phyloP scores from a whole-genome alignment of 2,797 vertebrate genomes.

The Leptoclinus maculatus region DNA sequence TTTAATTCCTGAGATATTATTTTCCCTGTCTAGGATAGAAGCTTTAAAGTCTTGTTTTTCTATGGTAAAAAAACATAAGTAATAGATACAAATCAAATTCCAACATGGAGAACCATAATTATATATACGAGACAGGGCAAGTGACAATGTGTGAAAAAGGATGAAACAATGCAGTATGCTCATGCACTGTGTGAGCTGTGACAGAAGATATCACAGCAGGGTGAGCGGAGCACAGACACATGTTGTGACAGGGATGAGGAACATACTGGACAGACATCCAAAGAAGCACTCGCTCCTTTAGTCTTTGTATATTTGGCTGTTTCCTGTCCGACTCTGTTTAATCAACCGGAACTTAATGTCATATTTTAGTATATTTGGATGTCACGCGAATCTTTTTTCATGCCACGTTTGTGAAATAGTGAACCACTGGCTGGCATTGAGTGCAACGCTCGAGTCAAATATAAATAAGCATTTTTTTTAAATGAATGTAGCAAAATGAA shows the following conservation, averaged over 20 bases:
- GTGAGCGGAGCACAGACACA: conserved; percentile 22
- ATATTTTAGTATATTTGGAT: not conserved
- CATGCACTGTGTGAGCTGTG: conserved; percentile 12
- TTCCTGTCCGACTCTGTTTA: not conserved
- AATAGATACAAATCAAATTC: conserved; percentile 16
- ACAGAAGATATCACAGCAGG: conserved; percentile 8
- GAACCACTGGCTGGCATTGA: not conserved
- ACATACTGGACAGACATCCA: conserved; percentile 22
- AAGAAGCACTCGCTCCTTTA: conserved; percentile 33
- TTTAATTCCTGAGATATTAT: not conserved
- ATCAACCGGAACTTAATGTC: not conserved
- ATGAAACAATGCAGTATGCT: conserved; percentile 20
- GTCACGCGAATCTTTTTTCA: not conserved
- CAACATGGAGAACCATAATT: conserved; percentile 7
- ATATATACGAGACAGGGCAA: conserved; percentile 14
- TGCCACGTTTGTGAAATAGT: not conserved
- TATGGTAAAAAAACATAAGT: not conserved
- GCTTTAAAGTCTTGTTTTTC: not conserved
- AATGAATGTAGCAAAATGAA: conserved; percentile 12
- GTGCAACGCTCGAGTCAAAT: not conserved
- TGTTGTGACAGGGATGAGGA: conserved; percentile 25
- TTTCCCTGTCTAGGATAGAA: not conserved
- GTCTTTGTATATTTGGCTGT: conserved; percentile 37
- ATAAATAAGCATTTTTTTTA: not conserved
- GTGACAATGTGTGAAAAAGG: conserved; percentile 21